Base-by-base conservation (phyloP, 1,140 invertebrate species). In the Eciton burchellii region DNA sequence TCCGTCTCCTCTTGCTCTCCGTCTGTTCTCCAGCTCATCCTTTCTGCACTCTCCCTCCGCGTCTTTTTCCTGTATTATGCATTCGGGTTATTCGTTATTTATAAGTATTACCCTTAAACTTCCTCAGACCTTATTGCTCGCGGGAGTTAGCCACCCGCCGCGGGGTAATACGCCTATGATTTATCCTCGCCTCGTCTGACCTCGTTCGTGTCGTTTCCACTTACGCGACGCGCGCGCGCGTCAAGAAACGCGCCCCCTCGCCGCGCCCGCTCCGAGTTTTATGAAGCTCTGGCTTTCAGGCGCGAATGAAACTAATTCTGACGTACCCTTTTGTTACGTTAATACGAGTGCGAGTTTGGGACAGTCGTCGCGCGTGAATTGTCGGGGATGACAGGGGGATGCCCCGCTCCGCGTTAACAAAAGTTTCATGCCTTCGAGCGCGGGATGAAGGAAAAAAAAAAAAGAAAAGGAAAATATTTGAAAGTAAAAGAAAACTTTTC, bases 21-120 rank as follows among this genome's bases (percentile, higher is more conserved):
- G n/a, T n/a, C n/a, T n/a, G n/a, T n/a, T n/a, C n/a, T n/a, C n/a
- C n/a, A n/a, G n/a, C n/a, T n/a, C n/a, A n/a, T n/a, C n/a, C n/a
- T n/a, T n/a, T n/a, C n/a, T n/a, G n/a, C n/a, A 9, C 35, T 41
- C 49, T 29, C 29, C 62, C 24, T 11, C 24, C 21, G 35, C 63
- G 0, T 77, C 47, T 54, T 43, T 16, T 29, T 66, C 66, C 35
- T 73, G 76, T 82, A 82, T 86, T 86, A 86, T 85, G 77, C 76
- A 82, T 81, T 74, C 56, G 59, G 72, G 62, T 68, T 86, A 86
- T 86, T 86, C 71, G 84, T 85, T 85, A 85, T 86, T 86, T 86
- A 86, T 86, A 85, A 86, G 77, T 54, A 52, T 77, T 77, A 54
- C 29, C 21, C 35, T 68, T 66, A 77, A 77, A 77, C 62, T 77